phyloP scores from a whole-genome alignment of 2,797 vertebrate genomes.

The Leptoclinus maculatus region DNA sequence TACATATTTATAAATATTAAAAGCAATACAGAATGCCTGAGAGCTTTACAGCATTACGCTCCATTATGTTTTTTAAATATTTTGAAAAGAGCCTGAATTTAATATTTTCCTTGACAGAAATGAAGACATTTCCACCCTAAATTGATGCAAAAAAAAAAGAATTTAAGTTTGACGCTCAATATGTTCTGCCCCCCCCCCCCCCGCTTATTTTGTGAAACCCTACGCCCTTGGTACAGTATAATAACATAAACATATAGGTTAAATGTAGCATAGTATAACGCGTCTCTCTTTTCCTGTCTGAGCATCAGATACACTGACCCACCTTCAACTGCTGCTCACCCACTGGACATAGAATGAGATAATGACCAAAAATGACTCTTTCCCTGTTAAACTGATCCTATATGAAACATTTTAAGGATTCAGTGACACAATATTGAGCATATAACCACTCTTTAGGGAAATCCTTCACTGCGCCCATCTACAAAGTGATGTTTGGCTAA shows the following conservation, averaged over 20 bases:
- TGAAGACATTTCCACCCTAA: no score
- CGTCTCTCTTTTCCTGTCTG: no score
- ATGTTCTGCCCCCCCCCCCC: no score
- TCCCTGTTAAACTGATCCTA: not conserved
- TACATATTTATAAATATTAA: no score
- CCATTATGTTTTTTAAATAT: no score
- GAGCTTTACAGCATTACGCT: no score
- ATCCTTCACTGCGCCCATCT: slow-evolving; percentile 18
- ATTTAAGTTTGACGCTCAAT: no score
- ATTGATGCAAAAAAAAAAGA: no score
- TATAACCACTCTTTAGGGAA: not conserved
- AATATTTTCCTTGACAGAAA: no score
- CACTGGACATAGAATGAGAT: slow-evolving; percentile 4
- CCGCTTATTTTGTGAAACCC: no score
- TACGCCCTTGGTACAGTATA: not conserved
- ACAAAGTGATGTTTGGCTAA: slow-evolving; percentile 21
- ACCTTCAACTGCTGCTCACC: not conserved
- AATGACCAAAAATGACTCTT: slow-evolving; percentile 14
- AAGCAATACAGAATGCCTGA: no score
- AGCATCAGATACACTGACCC: not conserved
- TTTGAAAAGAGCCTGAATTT: no score
- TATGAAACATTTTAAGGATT: slow-evolving; percentile 6
- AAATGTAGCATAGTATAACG: not conserved
- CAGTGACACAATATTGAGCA: slow-evolving; percentile 20
- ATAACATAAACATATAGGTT: not conserved